Conservation (phyloP, 2,888 invertebrate genomes). For the Synanthedon andrenaeformis region DNA sequence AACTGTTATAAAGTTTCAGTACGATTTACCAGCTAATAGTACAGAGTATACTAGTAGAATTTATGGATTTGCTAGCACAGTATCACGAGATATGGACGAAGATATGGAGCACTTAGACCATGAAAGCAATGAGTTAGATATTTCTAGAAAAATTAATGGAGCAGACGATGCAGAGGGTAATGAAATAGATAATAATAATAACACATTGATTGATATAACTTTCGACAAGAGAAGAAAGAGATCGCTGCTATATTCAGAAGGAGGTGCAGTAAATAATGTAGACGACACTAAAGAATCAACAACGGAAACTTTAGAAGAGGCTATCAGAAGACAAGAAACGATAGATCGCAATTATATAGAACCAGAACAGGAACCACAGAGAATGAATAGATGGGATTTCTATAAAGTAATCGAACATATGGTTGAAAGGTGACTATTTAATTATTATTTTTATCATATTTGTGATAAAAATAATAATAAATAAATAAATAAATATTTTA, state of each 20-base stretch:
- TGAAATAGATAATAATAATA: conserved; percentile 23
- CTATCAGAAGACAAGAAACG: conserved; percentile 60
- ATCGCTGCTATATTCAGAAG: conserved; percentile 46
- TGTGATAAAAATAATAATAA: no score
- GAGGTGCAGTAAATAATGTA: conserved; percentile 26
- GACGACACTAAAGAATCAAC: conserved; percentile 20
- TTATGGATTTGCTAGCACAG: conserved; percentile 50
- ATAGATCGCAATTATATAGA: conserved; percentile 41
- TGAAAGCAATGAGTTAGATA: conserved; percentile 8
- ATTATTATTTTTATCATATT: not conserved
- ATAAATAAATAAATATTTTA: no score
- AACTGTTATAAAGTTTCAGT: conserved; percentile 76
- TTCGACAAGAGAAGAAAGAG: conserved; percentile 43
- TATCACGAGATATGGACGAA: conserved; percentile 51
- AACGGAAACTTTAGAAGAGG: conserved; percentile 50
- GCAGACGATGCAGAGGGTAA: conserved; percentile 19
- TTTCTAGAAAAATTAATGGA: conserved; percentile 11
- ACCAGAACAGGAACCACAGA: conserved; percentile 35
- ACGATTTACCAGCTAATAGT: conserved; percentile 74
- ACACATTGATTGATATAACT: conserved; percentile 51
- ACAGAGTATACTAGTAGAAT: conserved; percentile 68
- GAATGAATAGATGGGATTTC: conserved; percentile 73
- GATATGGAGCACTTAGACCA: conserved; percentile 13
- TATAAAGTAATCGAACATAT: conserved; percentile 74
- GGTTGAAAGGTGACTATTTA: conserved; percentile 60